Evolutionary conservation across 1,140 invertebrate genomes (phyloP).

Genomic region (Campoletis sonorensis): DNA sequence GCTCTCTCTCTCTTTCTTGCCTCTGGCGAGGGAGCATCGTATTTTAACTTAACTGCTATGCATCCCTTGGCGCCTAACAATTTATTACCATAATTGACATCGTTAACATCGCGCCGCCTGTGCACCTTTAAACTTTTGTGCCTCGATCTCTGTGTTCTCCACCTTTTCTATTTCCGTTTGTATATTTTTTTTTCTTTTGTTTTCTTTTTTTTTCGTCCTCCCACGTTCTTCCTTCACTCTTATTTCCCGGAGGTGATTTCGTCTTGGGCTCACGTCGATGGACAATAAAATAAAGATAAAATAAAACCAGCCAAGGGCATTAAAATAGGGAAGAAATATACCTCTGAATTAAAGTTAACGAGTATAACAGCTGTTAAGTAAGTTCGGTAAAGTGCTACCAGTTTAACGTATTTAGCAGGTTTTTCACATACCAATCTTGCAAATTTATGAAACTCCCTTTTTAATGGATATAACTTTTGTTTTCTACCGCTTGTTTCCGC

Average conservation of each 20-base stretch:
- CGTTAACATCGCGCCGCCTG: constrained; percentile 53
- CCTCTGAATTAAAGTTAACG: neutral
- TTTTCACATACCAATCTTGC: constrained; percentile 3
- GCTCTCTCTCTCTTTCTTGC: neutral
- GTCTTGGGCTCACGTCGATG: constrained; percentile 31
- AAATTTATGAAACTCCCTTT: neutral
- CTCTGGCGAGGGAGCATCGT: constrained; percentile 34
- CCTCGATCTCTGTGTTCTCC: constrained; percentile 4
- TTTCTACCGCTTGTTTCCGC: neutral
- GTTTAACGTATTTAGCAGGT: neutral
- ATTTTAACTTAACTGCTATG: constrained; percentile 58
- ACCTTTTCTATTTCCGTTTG: constrained; percentile 27
- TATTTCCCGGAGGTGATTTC: constrained; percentile 45
- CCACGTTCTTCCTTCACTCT: constrained; percentile 28
- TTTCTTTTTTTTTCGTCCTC: neutral
- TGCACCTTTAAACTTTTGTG: constrained; percentile 47
- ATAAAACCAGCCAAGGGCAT: neutral
- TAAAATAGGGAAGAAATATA: constrained; percentile 4
- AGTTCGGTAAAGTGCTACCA: neutral
- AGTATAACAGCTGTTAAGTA: neutral
- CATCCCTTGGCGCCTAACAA: constrained; percentile 57
- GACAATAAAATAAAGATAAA: constrained; percentile 12
- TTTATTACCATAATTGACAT: constrained; percentile 60
- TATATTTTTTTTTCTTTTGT: no score
- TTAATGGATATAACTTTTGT: neutral